Conservation (phyloP, 2,888 invertebrate genomes). For the Petrophora chlorosata region DNA sequence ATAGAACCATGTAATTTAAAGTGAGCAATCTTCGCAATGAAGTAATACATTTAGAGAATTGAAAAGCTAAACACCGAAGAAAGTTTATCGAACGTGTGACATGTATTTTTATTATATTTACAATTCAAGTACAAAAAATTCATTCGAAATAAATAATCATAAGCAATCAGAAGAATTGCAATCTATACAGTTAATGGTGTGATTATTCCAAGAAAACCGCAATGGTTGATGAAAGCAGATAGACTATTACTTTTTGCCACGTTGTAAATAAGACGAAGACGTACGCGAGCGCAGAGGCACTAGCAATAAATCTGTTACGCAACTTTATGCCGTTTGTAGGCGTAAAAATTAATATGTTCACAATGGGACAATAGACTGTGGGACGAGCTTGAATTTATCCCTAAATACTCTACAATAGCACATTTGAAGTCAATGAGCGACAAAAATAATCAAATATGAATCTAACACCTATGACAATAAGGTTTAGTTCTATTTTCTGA, state of each 20-base stretch:
- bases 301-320: slow-evolving; percentile 46
- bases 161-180: slow-evolving; percentile 20
- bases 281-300: slow-evolving; percentile 32
- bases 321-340: slow-evolving; percentile 51
- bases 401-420: slow-evolving; percentile 49
- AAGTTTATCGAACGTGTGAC: not conserved
- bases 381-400: slow-evolving; percentile 55
- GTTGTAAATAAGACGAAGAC: slow-evolving; percentile 27
- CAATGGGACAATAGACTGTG: slow-evolving; percentile 65
- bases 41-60: not conserved
- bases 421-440: slow-evolving; percentile 44
- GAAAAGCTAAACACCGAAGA: not conserved
- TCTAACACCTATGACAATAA: slow-evolving; percentile 38
- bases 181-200: slow-evolving; percentile 18
- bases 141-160: too few relatives aligned
- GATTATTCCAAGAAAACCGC: slow-evolving; percentile 24
- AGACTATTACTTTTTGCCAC: slow-evolving; percentile 19
- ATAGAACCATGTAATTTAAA: not conserved
- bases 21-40: not conserved
- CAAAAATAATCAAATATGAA: slow-evolving; percentile 40
- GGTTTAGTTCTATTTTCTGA: slow-evolving; percentile 35
- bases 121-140: too few relatives aligned
- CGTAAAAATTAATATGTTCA: slow-evolving; percentile 45
- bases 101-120: not conserved
- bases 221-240: slow-evolving; percentile 19